These are phyloP conservation scores for Solenopsis fugax DNA, from an alignment of 1,140 invertebrate species.

Conservation along the genomic window DNA sequence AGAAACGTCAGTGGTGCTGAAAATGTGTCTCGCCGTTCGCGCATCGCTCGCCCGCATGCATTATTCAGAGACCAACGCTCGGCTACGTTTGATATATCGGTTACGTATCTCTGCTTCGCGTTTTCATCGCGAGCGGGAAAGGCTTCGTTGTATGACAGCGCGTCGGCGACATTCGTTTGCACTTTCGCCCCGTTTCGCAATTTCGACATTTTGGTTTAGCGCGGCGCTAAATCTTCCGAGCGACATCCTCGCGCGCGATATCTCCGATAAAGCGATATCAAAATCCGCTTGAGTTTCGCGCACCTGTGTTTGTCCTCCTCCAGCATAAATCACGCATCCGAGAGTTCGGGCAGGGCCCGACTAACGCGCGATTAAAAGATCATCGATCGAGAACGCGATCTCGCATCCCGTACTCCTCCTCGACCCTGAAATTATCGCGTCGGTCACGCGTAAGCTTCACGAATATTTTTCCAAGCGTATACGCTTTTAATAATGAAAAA, in stretches of 20 bases:
- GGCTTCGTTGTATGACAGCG: background rate
- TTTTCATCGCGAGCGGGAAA: background rate
- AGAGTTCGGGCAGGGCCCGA: background rate
- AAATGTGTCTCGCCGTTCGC: background rate
- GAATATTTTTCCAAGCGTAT: constrained; percentile 30
- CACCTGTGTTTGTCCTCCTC: background rate
- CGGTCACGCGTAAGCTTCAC: background rate
- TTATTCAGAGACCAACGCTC: constrained; percentile 17
- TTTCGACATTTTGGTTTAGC: constrained; percentile 28
- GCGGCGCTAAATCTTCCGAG: background rate
- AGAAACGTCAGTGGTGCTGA: background rate
- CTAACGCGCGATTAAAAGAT: constrained; percentile 9
- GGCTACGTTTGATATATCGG: constrained; percentile 1
- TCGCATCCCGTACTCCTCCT: background rate
- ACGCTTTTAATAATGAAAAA: constrained; percentile 12
- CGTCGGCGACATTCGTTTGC: constrained; percentile 52
- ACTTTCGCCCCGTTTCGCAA: background rate
- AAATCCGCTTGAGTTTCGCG: constrained; percentile 3
- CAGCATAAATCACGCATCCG: background rate
- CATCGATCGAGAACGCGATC: background rate
- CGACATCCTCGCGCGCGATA: too few relatives aligned
- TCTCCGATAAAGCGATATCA: background rate
- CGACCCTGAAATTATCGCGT: background rate
- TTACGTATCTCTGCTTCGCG: constrained; percentile 19
- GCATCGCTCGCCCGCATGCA: constrained; percentile 24